Percentiles rank a stretch among this genome's conserved stretches.
Conservation (phyloP, 2,113 vertebrate species). For the Anguilla rostrata region DNA sequence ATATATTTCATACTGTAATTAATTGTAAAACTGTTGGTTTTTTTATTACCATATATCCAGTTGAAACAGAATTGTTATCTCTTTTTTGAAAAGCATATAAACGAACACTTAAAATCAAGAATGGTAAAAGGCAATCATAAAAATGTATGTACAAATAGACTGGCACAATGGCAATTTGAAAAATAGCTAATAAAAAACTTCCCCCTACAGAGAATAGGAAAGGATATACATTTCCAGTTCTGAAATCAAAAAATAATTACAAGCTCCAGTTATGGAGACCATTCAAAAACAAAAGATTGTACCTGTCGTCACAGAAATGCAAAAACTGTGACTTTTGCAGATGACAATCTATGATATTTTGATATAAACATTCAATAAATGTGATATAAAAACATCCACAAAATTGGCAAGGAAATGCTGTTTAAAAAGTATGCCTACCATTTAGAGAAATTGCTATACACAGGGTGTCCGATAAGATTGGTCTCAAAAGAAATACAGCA, state of each 20-base stretch:
- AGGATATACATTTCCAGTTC: slow-evolving; percentile 46
- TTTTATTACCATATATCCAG: background rate
- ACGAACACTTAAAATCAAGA: background rate
- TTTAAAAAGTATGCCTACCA: background rate
- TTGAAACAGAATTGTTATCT: background rate
- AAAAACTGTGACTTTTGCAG: background rate
- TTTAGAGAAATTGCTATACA: background rate
- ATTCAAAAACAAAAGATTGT: background rate
- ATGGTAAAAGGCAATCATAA: slow-evolving; percentile 7
- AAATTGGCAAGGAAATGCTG: background rate
- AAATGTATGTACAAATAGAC: slow-evolving; percentile 27
- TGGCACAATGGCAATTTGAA: slow-evolving; percentile 61
- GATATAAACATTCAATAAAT: background rate
- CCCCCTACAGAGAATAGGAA: slow-evolving; percentile 6
- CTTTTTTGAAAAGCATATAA: background rate
- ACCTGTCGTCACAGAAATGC: background rate
- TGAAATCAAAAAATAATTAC: background rate
- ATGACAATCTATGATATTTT: background rate
- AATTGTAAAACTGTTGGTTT: background rate
- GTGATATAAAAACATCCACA: background rate
- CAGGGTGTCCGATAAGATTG: background rate
- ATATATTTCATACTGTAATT: background rate
- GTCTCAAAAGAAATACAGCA: background rate
- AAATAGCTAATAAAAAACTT: slow-evolving; percentile 18
- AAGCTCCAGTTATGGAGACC: background rate